Percentiles rank a stretch among this genome's conserved stretches.
phyloP scores from a whole-genome alignment of 1,140 invertebrate species.

The Drosophila nannoptera region DNA sequence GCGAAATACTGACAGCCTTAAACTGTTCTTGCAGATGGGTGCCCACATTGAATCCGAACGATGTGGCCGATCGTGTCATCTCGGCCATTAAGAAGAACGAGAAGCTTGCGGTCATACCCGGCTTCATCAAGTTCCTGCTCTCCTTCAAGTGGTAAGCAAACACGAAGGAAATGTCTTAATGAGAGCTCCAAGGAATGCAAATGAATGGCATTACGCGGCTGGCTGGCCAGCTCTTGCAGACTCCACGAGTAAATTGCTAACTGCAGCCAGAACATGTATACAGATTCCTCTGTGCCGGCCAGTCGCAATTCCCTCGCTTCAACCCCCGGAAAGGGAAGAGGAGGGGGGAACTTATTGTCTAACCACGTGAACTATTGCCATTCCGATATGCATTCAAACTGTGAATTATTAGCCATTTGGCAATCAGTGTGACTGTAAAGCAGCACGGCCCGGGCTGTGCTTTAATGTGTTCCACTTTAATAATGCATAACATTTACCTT shows the following conservation, averaged over 20 bases:
- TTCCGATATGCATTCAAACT: slow-evolving; percentile 19
- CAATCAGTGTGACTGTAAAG: slow-evolving; percentile 21
- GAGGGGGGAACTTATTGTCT: not conserved
- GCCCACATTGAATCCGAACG: slow-evolving; percentile 90
- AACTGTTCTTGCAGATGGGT: slow-evolving; percentile 83
- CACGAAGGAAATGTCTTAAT: slow-evolving; percentile 24
- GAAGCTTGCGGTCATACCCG: slow-evolving; percentile 88
- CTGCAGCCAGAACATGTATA: no score
- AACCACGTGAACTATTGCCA: slow-evolving; percentile 1
- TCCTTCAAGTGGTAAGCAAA: slow-evolving; percentile 85
- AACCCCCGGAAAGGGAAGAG: not conserved
- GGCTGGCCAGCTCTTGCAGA: no score
- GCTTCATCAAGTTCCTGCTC: slow-evolving; percentile 84
- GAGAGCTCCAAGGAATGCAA: not conserved
- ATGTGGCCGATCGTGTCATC: slow-evolving; percentile 91
- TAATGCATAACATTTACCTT: slow-evolving; percentile 75
- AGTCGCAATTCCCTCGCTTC: no score
- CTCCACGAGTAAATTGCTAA: no score
- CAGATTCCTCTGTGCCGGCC: no score
- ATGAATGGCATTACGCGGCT: no score
- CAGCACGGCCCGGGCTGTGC: slow-evolving; percentile 43
- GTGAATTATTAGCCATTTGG: slow-evolving; percentile 39
- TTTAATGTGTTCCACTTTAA: slow-evolving; percentile 75
- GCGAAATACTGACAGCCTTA: slow-evolving; percentile 45
- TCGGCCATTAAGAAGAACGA: slow-evolving; percentile 90